Evolutionary conservation across 1,140 invertebrate genomes (phyloP).

Genomic region (Melipona quadrifasciata): DNA sequence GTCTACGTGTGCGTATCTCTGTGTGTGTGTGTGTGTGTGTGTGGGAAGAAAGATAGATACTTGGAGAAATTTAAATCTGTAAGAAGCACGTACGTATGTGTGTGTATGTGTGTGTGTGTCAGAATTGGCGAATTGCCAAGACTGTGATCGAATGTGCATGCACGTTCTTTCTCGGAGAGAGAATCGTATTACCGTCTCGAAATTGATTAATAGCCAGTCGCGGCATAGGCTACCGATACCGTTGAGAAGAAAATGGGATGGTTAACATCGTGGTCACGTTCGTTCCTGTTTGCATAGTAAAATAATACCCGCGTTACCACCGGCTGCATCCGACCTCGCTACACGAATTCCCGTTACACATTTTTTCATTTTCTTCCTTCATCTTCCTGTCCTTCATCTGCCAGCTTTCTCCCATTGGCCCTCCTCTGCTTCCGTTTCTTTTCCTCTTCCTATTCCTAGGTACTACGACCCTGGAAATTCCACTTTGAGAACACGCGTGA

Average conservation of each 20-base stretch:
- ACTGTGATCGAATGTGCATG: constrained; percentile 17
- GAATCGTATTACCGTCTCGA: constrained; percentile 44
- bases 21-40: no score
- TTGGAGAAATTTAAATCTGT: constrained; percentile 1
- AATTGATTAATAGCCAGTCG: constrained; percentile 45
- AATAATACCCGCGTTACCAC: constrained; percentile 28
- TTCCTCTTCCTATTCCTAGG: no score
- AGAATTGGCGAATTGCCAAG: constrained; percentile 21
- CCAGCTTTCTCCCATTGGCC: not conserved
- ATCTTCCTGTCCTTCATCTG: not conserved
- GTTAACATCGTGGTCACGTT: constrained; percentile 49
- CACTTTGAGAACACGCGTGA: not conserved
- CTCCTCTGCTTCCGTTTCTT: not conserved
- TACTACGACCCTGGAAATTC: not conserved
- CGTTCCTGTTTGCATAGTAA: constrained; percentile 38
- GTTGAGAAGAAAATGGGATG: constrained; percentile 31
- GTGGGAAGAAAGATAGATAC: no score
- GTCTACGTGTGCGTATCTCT: no score
- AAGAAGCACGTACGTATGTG: not conserved
- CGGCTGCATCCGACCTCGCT: not conserved
- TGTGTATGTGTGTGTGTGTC: not conserved
- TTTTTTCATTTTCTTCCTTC: constrained; percentile 34
- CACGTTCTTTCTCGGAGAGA: constrained; percentile 19
- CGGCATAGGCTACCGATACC: constrained; percentile 14
- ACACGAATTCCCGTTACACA: constrained; percentile 14